Percentiles rank a stretch among this genome's conserved stretches.
phyloP scores from a whole-genome alignment of 1,140 invertebrate genomes.

The Trichomalopsis sarcophagae region DNA sequence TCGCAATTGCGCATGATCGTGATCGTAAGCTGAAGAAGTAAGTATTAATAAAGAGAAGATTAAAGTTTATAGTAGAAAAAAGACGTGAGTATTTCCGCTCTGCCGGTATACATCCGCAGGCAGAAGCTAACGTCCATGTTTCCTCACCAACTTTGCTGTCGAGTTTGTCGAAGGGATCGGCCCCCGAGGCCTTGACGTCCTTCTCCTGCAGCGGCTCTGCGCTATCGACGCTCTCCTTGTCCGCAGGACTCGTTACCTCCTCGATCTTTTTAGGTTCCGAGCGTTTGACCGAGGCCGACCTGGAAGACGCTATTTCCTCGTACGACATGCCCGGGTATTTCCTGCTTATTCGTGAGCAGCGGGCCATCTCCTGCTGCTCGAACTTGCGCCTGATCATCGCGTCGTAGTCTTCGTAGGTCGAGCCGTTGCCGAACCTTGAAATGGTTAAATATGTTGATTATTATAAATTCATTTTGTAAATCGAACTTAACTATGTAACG shows the following conservation, averaged over 20 bases:
- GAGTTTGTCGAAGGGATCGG: constrained; percentile 76
- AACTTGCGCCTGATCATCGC: constrained; percentile 72
- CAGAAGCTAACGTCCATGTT: constrained; percentile 9
- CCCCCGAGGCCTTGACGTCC: constrained; percentile 74
- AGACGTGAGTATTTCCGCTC: neutral
- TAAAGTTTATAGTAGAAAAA: neutral
- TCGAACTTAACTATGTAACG: too few relatives aligned
- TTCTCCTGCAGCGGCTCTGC: constrained; percentile 72
- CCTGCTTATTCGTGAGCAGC: constrained; percentile 54
- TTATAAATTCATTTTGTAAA: too few relatives aligned
- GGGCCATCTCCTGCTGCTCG: constrained; percentile 64
- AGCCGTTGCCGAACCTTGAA: constrained; percentile 62
- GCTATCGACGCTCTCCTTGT: constrained; percentile 70
- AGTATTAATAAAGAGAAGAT: constrained; percentile 6
- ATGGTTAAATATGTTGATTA: neutral
- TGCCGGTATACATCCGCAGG: constrained; percentile 1
- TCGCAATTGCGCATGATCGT: constrained; percentile 16
- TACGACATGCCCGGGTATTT: constrained; percentile 72
- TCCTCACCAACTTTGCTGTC: constrained; percentile 73
- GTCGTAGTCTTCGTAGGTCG: constrained; percentile 73
- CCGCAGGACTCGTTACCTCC: constrained; percentile 61
- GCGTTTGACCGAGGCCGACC: constrained; percentile 56
- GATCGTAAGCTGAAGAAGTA: constrained; percentile 38
- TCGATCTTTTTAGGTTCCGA: constrained; percentile 61
- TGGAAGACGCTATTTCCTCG: constrained; percentile 72